Percentiles rank a stretch among this genome's conserved stretches.
Conservation (phyloP, 1,140 invertebrate species). For the Octopus bimaculoides region DNA sequence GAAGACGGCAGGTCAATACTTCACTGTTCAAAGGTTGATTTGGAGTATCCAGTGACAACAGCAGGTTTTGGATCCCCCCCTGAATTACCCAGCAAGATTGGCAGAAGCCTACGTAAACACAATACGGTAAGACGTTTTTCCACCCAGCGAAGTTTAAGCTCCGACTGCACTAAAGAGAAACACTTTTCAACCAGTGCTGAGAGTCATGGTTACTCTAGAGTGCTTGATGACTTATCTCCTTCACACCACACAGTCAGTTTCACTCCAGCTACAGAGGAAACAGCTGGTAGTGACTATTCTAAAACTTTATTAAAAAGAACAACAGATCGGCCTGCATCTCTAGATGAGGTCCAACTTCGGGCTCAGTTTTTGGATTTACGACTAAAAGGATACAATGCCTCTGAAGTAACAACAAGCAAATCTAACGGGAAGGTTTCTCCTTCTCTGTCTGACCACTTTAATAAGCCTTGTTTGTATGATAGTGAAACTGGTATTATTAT, state of each 20-base stretch:
- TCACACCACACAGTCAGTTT: neutral
- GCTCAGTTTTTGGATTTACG: conserved; percentile 15
- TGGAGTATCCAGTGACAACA: neutral
- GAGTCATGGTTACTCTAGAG: neutral
- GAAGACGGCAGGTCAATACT: neutral
- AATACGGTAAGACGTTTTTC: conserved; percentile 12
- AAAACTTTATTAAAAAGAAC: neutral
- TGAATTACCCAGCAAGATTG: neutral
- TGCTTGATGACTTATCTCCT: neutral
- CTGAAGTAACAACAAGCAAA: neutral
- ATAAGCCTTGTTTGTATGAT: neutral
- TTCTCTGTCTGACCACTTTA: neutral
- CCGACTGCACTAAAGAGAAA: neutral
- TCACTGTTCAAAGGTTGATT: neutral
- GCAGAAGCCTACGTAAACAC: conserved; percentile 5
- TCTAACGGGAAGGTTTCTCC: neutral
- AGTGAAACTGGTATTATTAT: neutral
- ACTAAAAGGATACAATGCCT: neutral
- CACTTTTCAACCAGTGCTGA: neutral
- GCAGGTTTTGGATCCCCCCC: neutral
- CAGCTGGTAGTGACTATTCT: neutral
- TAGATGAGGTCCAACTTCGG: conserved; percentile 3
- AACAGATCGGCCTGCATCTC: neutral
- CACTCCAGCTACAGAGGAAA: neutral
- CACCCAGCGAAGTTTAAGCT: conserved; percentile 4